Percentiles rank a stretch among this genome's conserved stretches.
phyloP scores from a whole-genome alignment of 2,113 vertebrate species.

The Nothoprocta pentlandii region DNA sequence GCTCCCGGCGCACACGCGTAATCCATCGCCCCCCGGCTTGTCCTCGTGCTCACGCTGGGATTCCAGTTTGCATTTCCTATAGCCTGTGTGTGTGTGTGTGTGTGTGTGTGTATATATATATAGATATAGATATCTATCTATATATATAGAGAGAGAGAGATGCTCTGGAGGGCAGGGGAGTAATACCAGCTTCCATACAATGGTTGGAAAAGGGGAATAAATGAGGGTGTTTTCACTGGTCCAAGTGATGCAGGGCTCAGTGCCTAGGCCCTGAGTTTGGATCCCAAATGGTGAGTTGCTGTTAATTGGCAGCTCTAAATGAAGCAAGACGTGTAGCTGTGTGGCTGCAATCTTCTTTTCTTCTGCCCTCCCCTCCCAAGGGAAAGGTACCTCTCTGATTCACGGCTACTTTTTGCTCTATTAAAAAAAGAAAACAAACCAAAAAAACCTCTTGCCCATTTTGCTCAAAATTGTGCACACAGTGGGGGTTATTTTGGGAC shows the following conservation, averaged over 20 bases:
- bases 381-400: not conserved
- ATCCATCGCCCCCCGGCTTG: not conserved
- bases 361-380: not conserved
- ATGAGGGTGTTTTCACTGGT: not conserved
- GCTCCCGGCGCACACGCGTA: not conserved
- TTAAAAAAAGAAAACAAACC: not conserved
- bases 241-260: not conserved
- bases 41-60: not conserved
- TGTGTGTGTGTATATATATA: too few relatives aligned
- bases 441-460: not conserved
- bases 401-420: not conserved
- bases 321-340: not conserved
- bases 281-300: not conserved
- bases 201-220: not conserved
- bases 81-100: too few relatives aligned
- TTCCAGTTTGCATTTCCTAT: not conserved
- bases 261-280: not conserved
- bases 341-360: not conserved
- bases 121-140: too few relatives aligned
- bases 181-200: not conserved
- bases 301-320: not conserved
- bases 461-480: not conserved
- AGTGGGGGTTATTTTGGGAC: not conserved
- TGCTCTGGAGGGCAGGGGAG: not conserved
- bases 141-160: not conserved